Percentiles rank a stretch among this genome's conserved stretches.
Evolutionary conservation across 2,888 invertebrate genomes (phyloP).

Genomic region (Tinea semifulvella): DNA sequence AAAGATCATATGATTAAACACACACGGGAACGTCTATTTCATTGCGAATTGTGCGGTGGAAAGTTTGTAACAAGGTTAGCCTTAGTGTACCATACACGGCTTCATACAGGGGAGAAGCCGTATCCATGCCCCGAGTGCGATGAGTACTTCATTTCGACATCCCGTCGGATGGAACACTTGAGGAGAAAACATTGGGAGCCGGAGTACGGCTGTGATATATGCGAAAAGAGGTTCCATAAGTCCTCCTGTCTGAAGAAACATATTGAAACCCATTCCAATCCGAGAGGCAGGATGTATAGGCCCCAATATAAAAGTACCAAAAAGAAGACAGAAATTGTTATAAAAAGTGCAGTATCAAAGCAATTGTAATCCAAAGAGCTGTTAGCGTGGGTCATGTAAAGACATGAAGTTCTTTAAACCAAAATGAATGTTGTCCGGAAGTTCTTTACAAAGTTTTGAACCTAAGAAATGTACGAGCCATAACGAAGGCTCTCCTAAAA

Average conservation of each 20-base stretch:
- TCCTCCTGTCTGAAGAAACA: slow-evolving; percentile 33
- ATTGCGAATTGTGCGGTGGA: slow-evolving; percentile 35
- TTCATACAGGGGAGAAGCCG: slow-evolving; percentile 49
- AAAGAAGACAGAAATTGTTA: too few species aligned
- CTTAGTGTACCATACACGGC: slow-evolving; percentile 45
- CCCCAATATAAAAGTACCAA: too few species aligned
- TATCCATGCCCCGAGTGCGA: slow-evolving; percentile 43
- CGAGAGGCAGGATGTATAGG: slow-evolving; percentile 24
- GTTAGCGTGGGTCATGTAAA: too few species aligned
- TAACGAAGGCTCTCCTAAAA: too few species aligned
- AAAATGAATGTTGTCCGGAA: too few species aligned
- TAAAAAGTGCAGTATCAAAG: too few species aligned
- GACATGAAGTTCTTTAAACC: too few species aligned
- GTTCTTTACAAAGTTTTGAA: too few species aligned
- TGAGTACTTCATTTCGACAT: slow-evolving; percentile 38
- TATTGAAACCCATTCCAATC: slow-evolving; percentile 29
- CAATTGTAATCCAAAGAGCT: too few species aligned
- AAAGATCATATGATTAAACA: slow-evolving; percentile 51
- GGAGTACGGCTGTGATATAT: slow-evolving; percentile 35
- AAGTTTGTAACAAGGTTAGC: slow-evolving; percentile 50
- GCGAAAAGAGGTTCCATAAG: slow-evolving; percentile 36
- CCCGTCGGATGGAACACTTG: slow-evolving; percentile 40
- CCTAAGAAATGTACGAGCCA: too few species aligned
- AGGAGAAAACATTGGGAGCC: slow-evolving; percentile 37
- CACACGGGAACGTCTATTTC: slow-evolving; percentile 45